These are phyloP conservation scores for Burhinus oedicnemus DNA, from an alignment of 2,113 vertebrate species.

Conservation along the genomic window DNA sequence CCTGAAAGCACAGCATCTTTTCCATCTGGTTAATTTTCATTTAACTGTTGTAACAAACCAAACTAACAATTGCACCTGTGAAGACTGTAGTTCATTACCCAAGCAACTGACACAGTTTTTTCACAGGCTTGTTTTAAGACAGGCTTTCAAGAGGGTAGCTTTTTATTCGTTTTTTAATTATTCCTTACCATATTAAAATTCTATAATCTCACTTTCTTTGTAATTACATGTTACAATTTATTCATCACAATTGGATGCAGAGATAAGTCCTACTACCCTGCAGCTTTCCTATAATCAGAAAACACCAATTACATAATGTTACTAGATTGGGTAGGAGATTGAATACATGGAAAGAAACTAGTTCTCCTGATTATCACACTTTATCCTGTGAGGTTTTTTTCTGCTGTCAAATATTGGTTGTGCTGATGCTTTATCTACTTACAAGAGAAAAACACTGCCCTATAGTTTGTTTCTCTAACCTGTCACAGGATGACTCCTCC, in stretches of 20 bases:
- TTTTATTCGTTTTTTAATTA: constrained; percentile 7
- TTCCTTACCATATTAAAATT: background rate
- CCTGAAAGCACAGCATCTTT: background rate
- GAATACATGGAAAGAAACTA: background rate
- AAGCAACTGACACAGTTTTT: background rate
- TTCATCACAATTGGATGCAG: background rate
- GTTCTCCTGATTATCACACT: background rate
- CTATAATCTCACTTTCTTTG: background rate
- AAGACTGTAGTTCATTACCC: background rate
- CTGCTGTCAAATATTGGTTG: background rate
- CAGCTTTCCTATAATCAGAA: background rate
- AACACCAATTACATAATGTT: background rate
- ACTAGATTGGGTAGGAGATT: background rate
- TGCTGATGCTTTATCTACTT: background rate
- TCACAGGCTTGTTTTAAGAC: background rate
- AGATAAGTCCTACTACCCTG: background rate
- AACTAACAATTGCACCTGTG: background rate
- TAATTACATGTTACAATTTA: background rate
- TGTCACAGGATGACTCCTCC: background rate
- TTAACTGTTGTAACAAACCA: background rate
- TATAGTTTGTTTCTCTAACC: background rate
- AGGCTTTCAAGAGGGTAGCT: background rate
- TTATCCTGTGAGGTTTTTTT: background rate
- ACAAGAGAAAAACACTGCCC: background rate
- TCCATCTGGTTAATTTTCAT: background rate